phyloP scores from a whole-genome alignment of 2,797 vertebrate species.

The Pogoniulus pusillus region DNA sequence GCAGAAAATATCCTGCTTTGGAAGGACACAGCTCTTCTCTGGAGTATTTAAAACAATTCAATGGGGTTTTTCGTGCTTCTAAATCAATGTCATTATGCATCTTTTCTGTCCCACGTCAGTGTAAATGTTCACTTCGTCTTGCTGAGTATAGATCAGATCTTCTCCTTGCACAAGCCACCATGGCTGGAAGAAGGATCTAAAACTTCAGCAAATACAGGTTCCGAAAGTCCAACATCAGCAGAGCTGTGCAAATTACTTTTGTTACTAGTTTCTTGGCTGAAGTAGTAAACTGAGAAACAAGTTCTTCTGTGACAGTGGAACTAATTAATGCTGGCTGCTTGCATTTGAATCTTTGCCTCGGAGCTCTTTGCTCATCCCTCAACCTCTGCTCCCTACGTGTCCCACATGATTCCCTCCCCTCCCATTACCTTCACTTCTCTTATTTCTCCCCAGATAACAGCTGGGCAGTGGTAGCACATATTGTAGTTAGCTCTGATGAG shows the following conservation, averaged over 20 bases:
- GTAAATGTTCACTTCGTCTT: not conserved
- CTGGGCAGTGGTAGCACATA: not conserved
- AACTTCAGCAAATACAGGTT: not conserved
- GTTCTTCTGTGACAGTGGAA: not conserved
- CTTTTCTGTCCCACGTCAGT: not conserved
- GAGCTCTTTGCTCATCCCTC: not conserved
- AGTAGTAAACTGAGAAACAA: not conserved
- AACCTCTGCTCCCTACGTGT: not conserved
- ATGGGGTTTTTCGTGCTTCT: not conserved
- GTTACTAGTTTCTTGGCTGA: slow-evolving; percentile 13
- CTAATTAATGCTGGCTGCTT: slow-evolving; percentile 34
- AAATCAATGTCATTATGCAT: not conserved
- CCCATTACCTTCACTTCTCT: not conserved
- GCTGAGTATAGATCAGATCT: not conserved
- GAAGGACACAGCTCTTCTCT: slow-evolving; percentile 10
- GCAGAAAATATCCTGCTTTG: slow-evolving; percentile 35
- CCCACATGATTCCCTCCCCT: not conserved
- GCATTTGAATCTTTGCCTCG: not conserved
- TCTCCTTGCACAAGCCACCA: not conserved
- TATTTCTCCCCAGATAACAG: not conserved
- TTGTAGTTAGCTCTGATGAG: not conserved
- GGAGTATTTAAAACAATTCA: not conserved
- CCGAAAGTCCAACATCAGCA: not conserved
- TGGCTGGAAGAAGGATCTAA: not conserved
- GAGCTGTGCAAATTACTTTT: not conserved